Conservation (phyloP, 1,140 invertebrate species). For the Zaprionus davidi region DNA sequence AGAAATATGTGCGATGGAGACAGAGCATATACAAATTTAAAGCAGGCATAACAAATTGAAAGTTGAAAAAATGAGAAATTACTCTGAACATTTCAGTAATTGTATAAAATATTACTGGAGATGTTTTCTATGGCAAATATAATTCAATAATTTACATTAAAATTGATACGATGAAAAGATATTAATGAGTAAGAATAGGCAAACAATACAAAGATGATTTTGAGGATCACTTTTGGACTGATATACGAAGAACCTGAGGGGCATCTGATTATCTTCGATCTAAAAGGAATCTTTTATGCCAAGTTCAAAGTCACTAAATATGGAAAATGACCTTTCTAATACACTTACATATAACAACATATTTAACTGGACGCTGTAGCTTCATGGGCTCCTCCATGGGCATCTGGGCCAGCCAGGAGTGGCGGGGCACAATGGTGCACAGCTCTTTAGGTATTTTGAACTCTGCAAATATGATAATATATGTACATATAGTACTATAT, state of each 20-base stretch:
- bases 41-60: not conserved
- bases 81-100: not conserved
- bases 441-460: conserved; percentile 77
- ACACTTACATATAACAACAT: conserved; percentile 81
- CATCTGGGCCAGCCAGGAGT: conserved; percentile 80
- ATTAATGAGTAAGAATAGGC: not conserved
- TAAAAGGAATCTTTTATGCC: too few species aligned
- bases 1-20: not conserved
- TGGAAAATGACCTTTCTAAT: not conserved
- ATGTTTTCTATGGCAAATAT: not conserved
- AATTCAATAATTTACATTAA: not conserved
- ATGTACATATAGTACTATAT: not conserved
- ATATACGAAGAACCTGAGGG: too few species aligned
- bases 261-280: too few species aligned
- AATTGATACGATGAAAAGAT: not conserved
- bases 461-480: conserved; percentile 32
- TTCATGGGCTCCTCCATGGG: conserved; percentile 65
- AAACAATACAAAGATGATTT: not conserved
- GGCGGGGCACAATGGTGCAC: conserved; percentile 67
- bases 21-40: not conserved
- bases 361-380: conserved; percentile 72
- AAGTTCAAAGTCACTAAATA: too few species aligned
- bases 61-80: not conserved
- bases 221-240: too few species aligned
- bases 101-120: too few species aligned